These are phyloP conservation scores for Rhabditoides inermis DNA, from an alignment of 2,888 invertebrate genomes.

Conservation along the genomic window DNA sequence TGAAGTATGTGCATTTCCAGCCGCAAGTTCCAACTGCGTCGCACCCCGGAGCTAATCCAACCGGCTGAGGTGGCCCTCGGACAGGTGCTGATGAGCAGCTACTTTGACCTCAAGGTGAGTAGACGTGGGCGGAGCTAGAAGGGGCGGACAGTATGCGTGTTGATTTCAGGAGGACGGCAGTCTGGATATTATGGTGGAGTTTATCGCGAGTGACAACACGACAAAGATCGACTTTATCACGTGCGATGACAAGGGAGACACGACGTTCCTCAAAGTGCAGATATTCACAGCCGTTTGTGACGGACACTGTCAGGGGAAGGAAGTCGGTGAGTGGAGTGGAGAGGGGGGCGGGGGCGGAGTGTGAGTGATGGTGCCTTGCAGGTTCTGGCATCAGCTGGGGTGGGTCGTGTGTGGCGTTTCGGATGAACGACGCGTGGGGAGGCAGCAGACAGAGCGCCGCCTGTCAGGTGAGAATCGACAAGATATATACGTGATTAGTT, in stretches of 20 bases:
- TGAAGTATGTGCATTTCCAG: too few relatives aligned
- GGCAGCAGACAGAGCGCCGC: constrained; percentile 28
- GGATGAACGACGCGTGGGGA: constrained; percentile 39
- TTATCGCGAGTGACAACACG: background rate
- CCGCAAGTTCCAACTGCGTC: constrained; percentile 18
- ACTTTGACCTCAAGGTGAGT: constrained; percentile 16
- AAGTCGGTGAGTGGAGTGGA: constrained; percentile 2
- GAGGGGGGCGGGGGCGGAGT: background rate
- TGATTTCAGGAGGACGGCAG: constrained; percentile 49
- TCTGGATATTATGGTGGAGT: constrained; percentile 47
- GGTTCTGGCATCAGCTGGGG: constrained; percentile 49
- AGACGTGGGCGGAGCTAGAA: too few relatives aligned
- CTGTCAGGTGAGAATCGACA: constrained; percentile 45
- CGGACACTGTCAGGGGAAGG: constrained; percentile 11
- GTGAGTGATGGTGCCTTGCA: constrained; percentile 1
- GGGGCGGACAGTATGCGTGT: too few relatives aligned
- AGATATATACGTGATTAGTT: background rate
- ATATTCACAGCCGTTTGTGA: constrained; percentile 38
- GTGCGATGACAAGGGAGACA: constrained; percentile 45
- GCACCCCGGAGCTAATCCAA: constrained; percentile 17
- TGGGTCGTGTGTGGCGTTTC: constrained; percentile 44
- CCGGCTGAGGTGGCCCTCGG: constrained; percentile 20
- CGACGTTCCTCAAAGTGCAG: constrained; percentile 51
- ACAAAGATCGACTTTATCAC: constrained; percentile 12
- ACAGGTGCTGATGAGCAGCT: constrained; percentile 15